Evolutionary conservation across 2,797 vertebrate genomes (phyloP), one percentile per base, ranked within the genome.

Genomic region (Apogon hyalosoma): DNA sequence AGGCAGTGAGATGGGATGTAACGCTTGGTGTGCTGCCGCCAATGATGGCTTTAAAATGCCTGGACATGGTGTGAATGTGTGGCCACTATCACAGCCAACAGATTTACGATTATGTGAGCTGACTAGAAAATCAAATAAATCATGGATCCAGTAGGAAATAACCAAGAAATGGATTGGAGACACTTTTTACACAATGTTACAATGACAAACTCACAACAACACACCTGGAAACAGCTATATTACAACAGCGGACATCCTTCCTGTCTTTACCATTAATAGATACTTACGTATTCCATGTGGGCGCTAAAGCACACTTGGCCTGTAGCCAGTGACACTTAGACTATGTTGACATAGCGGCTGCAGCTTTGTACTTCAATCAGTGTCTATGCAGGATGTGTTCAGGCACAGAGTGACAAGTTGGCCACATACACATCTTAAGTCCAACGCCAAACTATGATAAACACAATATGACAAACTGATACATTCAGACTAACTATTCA

Each of bases 1-100:
- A 86, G 87, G 50, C 48, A 75, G 78, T 47, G 67, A 39, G 73
- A 88, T 61, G 68, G 82, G 82, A 73, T 61, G 68, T 7, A 49
- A 66, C 16, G 61, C 77, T 71, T 39, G 45, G 54, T 51, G 76
- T 77, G 80, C 70, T 60, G 18, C 66, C 71, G 78, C 57, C 69
- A 80, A 46, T 18, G 41, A 59, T 16, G 60, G 73, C 68, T 63
- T 31, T 62, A 66, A 83, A 81, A 85, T 82, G 81, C 78, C 76
- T 65, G 67, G 65, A 82, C 72, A 62, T 18, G 48, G 42, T 48
- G 31, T 47, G 43, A 39, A 49, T 54, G 52, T 74, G 75, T 68
- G 58, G 56, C 49, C 38, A 45, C 58, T 57, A 45, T 58, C 50
- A 19, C 48, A 78, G 63, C 67, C 49, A 33, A 14, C 39, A 63